Base-by-base conservation (phyloP, 2,888 invertebrate species). In the Limnephilus auricula region DNA sequence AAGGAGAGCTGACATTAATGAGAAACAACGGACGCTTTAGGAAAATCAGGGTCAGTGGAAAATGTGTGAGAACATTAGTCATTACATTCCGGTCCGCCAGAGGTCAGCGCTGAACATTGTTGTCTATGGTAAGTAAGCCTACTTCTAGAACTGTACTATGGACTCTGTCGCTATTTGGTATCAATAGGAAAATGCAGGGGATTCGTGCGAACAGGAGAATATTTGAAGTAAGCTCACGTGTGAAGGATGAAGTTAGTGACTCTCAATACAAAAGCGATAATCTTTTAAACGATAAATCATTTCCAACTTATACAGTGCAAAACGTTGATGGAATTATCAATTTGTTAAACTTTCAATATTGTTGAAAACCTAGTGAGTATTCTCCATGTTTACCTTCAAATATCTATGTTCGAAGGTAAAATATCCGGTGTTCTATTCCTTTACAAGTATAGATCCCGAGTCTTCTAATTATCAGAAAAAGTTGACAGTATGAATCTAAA, bases 31-130 rank as follows among this genome's bases (percentile, higher is more conserved):
- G 31, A 87, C 83, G 80, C 79, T 79, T 85, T 90, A 90, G 90
- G 91, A 90, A 90, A 91, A 91, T 90, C 90, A 90, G 91, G 91
- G 91, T 91, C 91, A 90, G 32, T 79, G 91, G 91, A 89, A 91
- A 91, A 89, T 79, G 40, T 91, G 91, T 91, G 91, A 91, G 91
- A 91, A 89, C 91, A 89, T 45, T 84, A 89, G 31, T 89, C 84
- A 89, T 91, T 91, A 91, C 85, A 30, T 34, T 34, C 37, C 30
- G 25, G n/a, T 88, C n/a, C n/a, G 78, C 87, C 32, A 87, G 78
- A 87, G 87, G 87, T 87, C 65, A 87, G 65, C 50, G 25, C 32
- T 88, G 79, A 40, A n/a, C 82, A 32, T 37, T n/a, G 34, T 85
- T 65, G 65, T n/a, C 25, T n/a, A 65, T 65, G 65, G 65, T 65